Evolutionary conservation across 2,113 vertebrate genomes (phyloP), one percentile per base, ranked within the genome.

Genomic region (Passer domesticus): DNA sequence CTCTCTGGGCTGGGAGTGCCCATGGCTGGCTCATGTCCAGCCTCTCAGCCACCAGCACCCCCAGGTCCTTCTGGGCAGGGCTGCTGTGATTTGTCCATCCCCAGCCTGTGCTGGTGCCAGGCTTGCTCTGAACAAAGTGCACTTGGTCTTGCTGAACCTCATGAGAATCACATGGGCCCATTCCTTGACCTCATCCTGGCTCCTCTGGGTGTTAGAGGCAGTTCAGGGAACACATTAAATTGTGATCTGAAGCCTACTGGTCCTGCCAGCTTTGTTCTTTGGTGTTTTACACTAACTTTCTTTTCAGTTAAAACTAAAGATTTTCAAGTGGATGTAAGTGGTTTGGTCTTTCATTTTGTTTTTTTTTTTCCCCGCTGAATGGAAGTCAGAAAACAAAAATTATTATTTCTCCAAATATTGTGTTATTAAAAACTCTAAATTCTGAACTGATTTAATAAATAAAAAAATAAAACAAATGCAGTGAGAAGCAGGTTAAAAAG

Each of bases 41-140:
- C n/a, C n/a, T n/a, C n/a, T n/a, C n/a, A n/a, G n/a, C n/a, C n/a
- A n/a, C n/a, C n/a, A n/a, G n/a, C n/a, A n/a, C n/a, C n/a, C n/a
- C n/a, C n/a, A n/a, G n/a, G n/a, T n/a, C n/a, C n/a, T n/a, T n/a
- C n/a, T n/a, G n/a, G n/a, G n/a, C n/a, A n/a, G n/a, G n/a, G n/a
- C n/a, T n/a, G n/a, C n/a, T n/a, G n/a, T n/a, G n/a, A n/a, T n/a
- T n/a, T n/a, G n/a, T n/a, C n/a, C n/a, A n/a, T n/a, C n/a, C n/a
- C 24, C 19, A 59, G 8, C 28, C 53, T 41, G 24, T 1, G 31
- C 0, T 68, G 33, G 3, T 10, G 27, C 7, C 20, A 12, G 39
- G 20, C 6, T 2, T 47, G 30, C n/a, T 1, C 39, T 12, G 15
- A 53, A 14, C 2, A 21, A 53, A 7, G 3, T 8, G 25, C 13